Conservation (phyloP, 2,888 invertebrate genomes). For the Minunthozetes semirufus region DNA sequence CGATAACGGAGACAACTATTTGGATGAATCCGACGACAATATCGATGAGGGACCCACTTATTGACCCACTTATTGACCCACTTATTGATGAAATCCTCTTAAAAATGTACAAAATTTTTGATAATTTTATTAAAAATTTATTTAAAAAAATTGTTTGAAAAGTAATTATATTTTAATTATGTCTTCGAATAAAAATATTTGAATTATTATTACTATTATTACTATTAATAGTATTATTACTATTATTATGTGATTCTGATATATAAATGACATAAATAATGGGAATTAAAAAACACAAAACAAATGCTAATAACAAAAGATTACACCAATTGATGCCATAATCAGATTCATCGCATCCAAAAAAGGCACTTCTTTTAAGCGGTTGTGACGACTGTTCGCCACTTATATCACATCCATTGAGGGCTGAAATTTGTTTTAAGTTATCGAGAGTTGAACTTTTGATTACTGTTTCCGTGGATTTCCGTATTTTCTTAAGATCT, state of each 20-base stretch:
- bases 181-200: not conserved
- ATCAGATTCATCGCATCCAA: constrained; percentile 34
- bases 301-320: constrained; percentile 28
- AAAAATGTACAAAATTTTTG: too few species aligned
- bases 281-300: constrained; percentile 34
- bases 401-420: not conserved
- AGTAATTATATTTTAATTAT: not conserved
- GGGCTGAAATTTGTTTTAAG: not conserved
- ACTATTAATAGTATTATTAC: not conserved
- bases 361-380: constrained; percentile 1
- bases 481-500: constrained; percentile 35
- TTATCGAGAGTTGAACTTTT: not conserved
- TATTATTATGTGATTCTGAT: not conserved
- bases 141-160: not conserved
- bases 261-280: constrained; percentile 17
- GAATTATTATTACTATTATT: not conserved
- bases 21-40: constrained; percentile 33
- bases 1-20: constrained; percentile 32
- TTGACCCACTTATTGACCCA: not conserved
- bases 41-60: constrained; percentile 35
- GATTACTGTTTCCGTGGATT: constrained; percentile 25
- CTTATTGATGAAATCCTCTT: too few species aligned
- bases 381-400: not conserved
- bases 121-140: not conserved
- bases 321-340: constrained; percentile 36